Evolutionary conservation across 2,113 vertebrate species (phyloP).

Genomic region (Tapirus terrestris): DNA sequence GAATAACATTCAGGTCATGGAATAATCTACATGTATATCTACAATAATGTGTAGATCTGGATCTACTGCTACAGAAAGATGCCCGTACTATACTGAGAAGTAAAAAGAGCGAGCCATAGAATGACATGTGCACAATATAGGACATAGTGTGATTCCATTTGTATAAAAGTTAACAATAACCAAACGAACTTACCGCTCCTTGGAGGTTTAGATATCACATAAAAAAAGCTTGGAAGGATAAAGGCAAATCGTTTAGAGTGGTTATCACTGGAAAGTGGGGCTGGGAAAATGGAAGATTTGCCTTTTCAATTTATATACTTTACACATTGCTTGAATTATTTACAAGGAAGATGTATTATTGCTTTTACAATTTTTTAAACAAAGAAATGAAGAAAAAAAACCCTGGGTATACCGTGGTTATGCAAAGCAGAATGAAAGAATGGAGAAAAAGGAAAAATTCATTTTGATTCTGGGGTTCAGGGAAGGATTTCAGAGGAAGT

Average conservation of each 20-base stretch:
- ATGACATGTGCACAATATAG: rapidly evolving
- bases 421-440: not conserved
- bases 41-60: not conserved
- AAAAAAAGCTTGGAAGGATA: not conserved
- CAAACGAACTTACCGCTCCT: not conserved
- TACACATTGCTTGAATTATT: not conserved
- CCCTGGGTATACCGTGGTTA: not conserved
- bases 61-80: not conserved
- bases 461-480: not conserved
- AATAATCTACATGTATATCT: not conserved
- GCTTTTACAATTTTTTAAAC: not conserved
- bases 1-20: not conserved
- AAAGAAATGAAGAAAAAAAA: not conserved
- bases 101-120: not conserved
- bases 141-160: not conserved
- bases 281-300: not conserved
- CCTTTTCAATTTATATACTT: not conserved
- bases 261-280: not conserved
- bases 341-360: not conserved
- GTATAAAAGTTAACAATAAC: not conserved
- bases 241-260: not conserved
- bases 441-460: not conserved
- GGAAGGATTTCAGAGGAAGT: not conserved
- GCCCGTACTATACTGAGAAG: not conserved
- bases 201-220: not conserved